Evolutionary conservation across 2,888 invertebrate genomes (phyloP), one percentile per base, ranked within the genome.

Genomic region (Platycnemis pennipes): DNA sequence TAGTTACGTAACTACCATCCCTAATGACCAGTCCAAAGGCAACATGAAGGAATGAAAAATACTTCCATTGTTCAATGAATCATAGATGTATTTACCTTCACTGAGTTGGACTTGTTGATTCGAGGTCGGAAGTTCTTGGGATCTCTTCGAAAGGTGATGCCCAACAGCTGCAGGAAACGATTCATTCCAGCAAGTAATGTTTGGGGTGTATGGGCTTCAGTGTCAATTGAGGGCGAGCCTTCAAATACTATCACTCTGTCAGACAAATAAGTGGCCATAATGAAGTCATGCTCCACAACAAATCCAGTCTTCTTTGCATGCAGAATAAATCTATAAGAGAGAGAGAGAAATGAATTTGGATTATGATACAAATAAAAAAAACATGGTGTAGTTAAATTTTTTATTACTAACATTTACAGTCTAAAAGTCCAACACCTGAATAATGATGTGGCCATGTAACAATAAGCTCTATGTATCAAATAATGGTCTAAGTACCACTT

Each of bases 271-370:
- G 99, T 99, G 31, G 99, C 99, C 99, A 99, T 99, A 95, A 99
- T 99, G 96, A 99, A 99, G 97, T 99, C 99, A 98, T 99, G 99
- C 98, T 99, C 99, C 1, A 99, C 99, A 31, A 99, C 98, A 96
- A 99, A 99, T 22, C 99, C 99, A 13, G 99, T 99, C 96, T 99
- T 99, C 97, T 99, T 99, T 0, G 99, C 99, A 96, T 99, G 99
- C 87, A 99, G 97, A 96, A 99, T 99, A 96, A 99, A 99, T 96
- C 97, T 96, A 98, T 98, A 96, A 45, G 96, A 96, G 94, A 94
- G 63, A 22, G 26, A 63, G 26, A 19, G 26, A 3, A 3, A 22
- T 63, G 26, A 63, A 63, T 63, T 63, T 63, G 63, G n/a, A n/a
- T n/a, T n/a, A n/a, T n/a, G n/a, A n/a, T n/a, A n/a, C n/a, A n/a